A percentile compares a stretch with the other conserved stretches of the same genome.
phyloP scores from a whole-genome alignment of 2,888 invertebrate species.

The Archips crataeganus region DNA sequence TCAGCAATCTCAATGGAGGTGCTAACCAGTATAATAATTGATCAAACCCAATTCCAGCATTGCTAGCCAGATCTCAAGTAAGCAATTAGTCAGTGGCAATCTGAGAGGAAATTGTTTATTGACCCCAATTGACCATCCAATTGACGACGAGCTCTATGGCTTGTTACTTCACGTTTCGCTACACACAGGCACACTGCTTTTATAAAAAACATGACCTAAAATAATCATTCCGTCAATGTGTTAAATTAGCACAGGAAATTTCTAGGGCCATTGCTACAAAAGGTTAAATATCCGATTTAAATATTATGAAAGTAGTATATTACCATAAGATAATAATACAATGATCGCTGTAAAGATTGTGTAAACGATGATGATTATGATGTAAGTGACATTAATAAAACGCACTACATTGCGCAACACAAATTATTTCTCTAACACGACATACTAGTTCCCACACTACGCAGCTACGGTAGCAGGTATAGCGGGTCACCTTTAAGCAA shows the following conservation, averaged over 20 bases:
- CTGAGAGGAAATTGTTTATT: slow-evolving; percentile 83
- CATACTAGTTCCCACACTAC: slow-evolving; percentile 32
- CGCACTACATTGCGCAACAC: slow-evolving; percentile 22
- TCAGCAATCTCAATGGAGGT: slow-evolving; percentile 13
- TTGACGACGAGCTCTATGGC: slow-evolving; percentile 55
- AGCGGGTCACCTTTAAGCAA: slow-evolving; percentile 11
- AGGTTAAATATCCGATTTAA: neutral
- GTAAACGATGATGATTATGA: slow-evolving; percentile 7
- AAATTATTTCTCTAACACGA: slow-evolving; percentile 19
- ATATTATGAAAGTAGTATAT: neutral
- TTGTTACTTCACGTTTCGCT: slow-evolving; percentile 45
- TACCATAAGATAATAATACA: too few relatives aligned
- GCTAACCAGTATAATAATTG: slow-evolving; percentile 46
- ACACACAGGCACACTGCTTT: neutral
- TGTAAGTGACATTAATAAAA: slow-evolving; percentile 35
- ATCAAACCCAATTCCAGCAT: slow-evolving; percentile 52
- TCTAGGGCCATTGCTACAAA: neutral
- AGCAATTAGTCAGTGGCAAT: slow-evolving; percentile 78
- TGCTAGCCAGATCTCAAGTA: slow-evolving; percentile 54
- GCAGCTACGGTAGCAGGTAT: neutral
- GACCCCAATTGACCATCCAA: slow-evolving; percentile 80
- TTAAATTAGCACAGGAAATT: neutral
- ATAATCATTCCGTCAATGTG: neutral
- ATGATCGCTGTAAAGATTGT: neutral
- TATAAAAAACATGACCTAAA: neutral